Conservation (phyloP, 2,888 invertebrate genomes). For the Caenorhabditis sp. region DNA sequence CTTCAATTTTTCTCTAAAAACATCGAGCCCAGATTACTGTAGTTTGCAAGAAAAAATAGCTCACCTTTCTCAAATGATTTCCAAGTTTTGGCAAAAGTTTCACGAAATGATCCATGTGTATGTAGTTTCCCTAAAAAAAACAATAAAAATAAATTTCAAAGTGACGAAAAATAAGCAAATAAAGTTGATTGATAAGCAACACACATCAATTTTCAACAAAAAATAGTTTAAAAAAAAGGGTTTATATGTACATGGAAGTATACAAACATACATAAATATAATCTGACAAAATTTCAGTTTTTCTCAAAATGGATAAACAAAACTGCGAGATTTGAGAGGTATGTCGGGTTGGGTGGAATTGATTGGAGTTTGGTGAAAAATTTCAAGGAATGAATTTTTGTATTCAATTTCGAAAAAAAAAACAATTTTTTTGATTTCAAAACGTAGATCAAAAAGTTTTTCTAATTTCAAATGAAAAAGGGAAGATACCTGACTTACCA, state of each 20-base stretch:
- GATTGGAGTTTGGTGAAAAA: neutral
- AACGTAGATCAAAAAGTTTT: no score
- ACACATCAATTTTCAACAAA: neutral
- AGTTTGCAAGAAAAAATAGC: neutral
- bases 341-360: no score
- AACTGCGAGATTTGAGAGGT: no score
- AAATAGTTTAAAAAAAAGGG: neutral
- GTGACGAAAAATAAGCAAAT: neutral
- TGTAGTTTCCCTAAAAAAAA: neutral
- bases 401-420: no score
- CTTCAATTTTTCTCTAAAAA: no score
- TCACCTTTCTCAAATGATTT: conserved; percentile 32
- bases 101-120: conserved; percentile 39
- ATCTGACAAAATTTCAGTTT: neutral
- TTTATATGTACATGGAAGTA: neutral
- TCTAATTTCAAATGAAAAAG: no score
- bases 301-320: neutral
- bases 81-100: conserved; percentile 34
- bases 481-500: no score
- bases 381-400: no score
- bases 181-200: neutral
- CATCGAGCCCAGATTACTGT: neutral
- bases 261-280: neutral
- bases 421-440: no score
- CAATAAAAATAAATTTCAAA: neutral